These are phyloP conservation scores for Biston betularia DNA, from an alignment of 2,888 invertebrate species.

Conservation along the genomic window DNA sequence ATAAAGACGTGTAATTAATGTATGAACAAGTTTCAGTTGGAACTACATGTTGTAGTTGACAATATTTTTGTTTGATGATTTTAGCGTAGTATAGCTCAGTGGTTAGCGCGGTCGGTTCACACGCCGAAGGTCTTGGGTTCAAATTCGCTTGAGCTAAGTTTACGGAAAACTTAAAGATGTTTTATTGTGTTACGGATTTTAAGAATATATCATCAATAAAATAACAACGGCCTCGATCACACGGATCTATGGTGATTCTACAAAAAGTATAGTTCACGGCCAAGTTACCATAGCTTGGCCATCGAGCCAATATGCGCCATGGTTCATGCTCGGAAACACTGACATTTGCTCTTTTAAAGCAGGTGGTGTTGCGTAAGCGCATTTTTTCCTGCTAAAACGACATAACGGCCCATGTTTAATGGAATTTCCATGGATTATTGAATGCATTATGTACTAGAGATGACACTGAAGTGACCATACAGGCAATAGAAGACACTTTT, in stretches of 20 bases:
- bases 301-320: slow-evolving; percentile 11
- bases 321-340: slow-evolving; percentile 70
- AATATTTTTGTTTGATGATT: too few species aligned
- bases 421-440: slow-evolving; percentile 35
- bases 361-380: slow-evolving; percentile 73
- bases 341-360: slow-evolving; percentile 71
- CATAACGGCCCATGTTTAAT: slow-evolving; percentile 76
- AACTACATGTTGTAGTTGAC: too few species aligned
- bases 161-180: too few species aligned
- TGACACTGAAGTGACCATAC: too few species aligned
- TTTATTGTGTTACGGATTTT: slow-evolving; percentile 5
- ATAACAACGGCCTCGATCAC: slow-evolving; percentile 50
- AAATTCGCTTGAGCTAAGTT: too few species aligned
- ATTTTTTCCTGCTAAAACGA: slow-evolving; percentile 70
- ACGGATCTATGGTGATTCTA: slow-evolving; percentile 72
- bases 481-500: too few species aligned
- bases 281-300: slow-evolving; percentile 26
- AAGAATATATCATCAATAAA: slow-evolving; percentile 8
- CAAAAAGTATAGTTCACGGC: slow-evolving; percentile 75
- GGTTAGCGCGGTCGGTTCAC: too few species aligned
- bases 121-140: too few species aligned
- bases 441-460: too few species aligned
- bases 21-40: too few species aligned
- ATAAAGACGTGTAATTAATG: too few species aligned
- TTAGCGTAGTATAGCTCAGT: too few species aligned